These are phyloP conservation scores for Grammomys surdaster DNA, from an alignment of 2,113 vertebrate genomes.

Conservation along the genomic window DNA sequence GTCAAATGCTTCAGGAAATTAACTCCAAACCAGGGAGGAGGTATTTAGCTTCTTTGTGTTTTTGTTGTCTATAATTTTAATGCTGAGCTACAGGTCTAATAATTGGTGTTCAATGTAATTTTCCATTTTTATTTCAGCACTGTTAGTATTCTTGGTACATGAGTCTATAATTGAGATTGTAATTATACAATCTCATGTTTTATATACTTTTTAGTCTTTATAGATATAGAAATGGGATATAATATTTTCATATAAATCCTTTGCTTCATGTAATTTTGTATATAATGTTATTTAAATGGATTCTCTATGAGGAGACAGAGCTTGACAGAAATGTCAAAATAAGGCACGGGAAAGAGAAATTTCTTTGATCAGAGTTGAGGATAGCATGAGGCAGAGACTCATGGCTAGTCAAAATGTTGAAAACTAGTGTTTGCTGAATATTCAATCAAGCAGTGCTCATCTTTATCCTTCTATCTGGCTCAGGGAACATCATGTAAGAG, in stretches of 20 bases:
- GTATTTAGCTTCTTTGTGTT: not conserved
- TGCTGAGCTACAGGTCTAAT: not conserved
- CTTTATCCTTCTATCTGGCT: too few species aligned
- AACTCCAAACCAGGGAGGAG: slow-evolving; percentile 33
- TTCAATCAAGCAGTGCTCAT: too few species aligned
- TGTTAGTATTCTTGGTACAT: slow-evolving; percentile 43
- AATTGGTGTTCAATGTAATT: not conserved
- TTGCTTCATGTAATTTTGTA: not conserved
- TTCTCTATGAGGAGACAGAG: not conserved
- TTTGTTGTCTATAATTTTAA: slow-evolving; percentile 19
- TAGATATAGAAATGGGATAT: not conserved
- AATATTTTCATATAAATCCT: slow-evolving; percentile 43
- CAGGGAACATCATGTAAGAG: not conserved
- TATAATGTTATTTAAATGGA: slow-evolving; percentile 49
- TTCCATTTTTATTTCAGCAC: slow-evolving; percentile 36
- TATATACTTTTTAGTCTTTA: not conserved
- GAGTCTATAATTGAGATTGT: not conserved
- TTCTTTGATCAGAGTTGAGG: not conserved
- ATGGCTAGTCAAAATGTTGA: not conserved
- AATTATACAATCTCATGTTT: not conserved
- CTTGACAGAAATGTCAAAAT: slow-evolving; percentile 45
- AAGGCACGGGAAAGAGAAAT: not conserved
- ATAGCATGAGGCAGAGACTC: not conserved
- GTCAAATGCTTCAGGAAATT: not conserved
- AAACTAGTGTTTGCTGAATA: not conserved